These are phyloP conservation scores for Etia nguti DNA, from an alignment of 2,113 vertebrate genomes.

Conservation along the genomic window DNA sequence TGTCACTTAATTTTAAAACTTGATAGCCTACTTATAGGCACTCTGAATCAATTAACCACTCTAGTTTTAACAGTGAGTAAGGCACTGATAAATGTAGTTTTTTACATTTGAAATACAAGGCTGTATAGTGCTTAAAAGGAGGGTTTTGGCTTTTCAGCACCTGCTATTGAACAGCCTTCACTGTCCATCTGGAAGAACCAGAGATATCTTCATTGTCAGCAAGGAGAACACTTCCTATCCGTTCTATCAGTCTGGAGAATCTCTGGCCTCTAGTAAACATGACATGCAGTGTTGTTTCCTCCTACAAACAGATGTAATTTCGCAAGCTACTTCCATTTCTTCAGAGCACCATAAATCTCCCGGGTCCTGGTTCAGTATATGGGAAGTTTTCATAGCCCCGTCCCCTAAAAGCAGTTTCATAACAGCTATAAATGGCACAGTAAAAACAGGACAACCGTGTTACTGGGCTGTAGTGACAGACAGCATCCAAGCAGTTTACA, in stretches of 20 bases:
- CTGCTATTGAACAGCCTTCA: background rate
- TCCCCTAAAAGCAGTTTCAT: slow-evolving; percentile 26
- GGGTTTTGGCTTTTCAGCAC: background rate
- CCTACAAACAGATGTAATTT: slow-evolving; percentile 13
- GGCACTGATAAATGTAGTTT: background rate
- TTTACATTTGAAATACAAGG: background rate
- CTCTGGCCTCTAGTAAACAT: background rate
- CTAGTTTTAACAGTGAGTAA: background rate
- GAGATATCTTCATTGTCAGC: background rate
- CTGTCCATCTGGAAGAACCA: background rate
- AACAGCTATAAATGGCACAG: slow-evolving; percentile 40
- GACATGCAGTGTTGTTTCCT: background rate
- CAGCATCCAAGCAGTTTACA: slow-evolving; percentile 52
- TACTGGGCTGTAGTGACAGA: slow-evolving; percentile 37
- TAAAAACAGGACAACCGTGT: slow-evolving; percentile 39
- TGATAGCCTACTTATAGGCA: background rate
- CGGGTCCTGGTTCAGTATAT: background rate
- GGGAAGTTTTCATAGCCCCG: slow-evolving; percentile 9
- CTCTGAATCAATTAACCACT: background rate
- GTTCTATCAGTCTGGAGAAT: background rate
- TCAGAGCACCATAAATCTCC: background rate
- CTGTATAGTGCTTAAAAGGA: background rate
- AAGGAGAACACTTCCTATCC: background rate
- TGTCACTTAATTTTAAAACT: background rate
- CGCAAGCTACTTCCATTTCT: background rate